A percentile compares a stretch with the other conserved stretches of the same genome.
Evolutionary conservation across 2,113 vertebrate genomes (phyloP).

Genomic region (Eudyptes chrysolophus): DNA sequence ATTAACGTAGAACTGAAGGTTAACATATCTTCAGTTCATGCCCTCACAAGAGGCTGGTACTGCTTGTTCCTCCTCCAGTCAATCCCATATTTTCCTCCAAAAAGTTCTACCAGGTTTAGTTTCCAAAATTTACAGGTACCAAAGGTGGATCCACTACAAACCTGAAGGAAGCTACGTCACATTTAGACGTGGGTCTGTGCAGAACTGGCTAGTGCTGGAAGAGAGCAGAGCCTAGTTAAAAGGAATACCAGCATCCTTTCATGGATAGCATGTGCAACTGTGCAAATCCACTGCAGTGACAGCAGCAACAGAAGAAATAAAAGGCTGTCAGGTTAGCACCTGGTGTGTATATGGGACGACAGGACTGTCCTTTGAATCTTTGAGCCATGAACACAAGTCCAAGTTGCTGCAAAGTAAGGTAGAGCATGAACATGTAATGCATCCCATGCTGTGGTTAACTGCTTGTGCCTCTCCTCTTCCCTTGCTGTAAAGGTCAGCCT

Average conservation of each 20-base stretch:
- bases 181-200: accelerated
- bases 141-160: not conserved
- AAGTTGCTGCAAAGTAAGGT: not conserved
- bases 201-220: not conserved
- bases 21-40: not conserved
- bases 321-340: not conserved
- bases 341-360: not conserved
- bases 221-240: not conserved
- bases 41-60: not conserved
- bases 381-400: not conserved
- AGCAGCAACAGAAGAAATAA: not conserved
- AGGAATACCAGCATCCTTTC: not conserved
- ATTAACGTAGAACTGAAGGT: not conserved
- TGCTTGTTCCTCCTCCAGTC: not conserved
- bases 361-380: not conserved
- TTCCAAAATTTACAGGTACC: not conserved
- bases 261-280: not conserved
- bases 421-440: accelerated
- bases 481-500: not conserved
- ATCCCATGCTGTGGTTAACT: not conserved
- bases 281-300: not conserved
- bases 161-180: not conserved
- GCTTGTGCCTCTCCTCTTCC: not conserved
- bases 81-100: not conserved
- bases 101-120: not conserved